These are phyloP conservation scores for Noctilio leporinus DNA, from an alignment of 2,113 vertebrate genomes.

Conservation along the genomic window DNA sequence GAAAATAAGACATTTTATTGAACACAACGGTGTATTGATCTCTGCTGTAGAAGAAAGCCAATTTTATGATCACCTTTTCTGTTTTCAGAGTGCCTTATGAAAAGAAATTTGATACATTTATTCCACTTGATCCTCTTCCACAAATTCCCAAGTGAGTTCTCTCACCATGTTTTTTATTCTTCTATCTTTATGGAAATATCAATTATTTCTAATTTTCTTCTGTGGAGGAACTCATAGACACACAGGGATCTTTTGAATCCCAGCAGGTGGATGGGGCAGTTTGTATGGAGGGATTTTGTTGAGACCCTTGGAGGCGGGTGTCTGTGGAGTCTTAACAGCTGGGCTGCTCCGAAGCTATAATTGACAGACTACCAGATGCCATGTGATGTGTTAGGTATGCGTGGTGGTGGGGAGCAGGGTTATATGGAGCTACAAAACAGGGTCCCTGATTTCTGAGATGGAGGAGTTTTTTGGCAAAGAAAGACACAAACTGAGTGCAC, in stretches of 20 bases:
- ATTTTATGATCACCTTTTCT: neutral
- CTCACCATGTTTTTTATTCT: neutral
- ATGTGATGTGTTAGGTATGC: neutral
- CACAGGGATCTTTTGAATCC: neutral
- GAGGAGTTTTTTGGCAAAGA: neutral
- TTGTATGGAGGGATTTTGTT: neutral
- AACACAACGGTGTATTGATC: neutral
- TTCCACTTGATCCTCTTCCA: conserved; percentile 67
- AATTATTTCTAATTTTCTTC: neutral
- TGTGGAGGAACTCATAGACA: neutral
- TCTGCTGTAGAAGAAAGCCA: neutral
- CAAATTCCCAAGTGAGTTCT: conserved; percentile 58
- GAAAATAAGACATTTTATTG: neutral
- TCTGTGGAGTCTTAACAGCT: neutral
- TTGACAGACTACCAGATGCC: neutral
- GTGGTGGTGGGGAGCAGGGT: neutral
- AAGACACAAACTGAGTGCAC: neutral
- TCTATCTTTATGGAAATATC: neutral
- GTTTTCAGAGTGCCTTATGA: conserved; percentile 62
- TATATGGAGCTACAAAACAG: neutral
- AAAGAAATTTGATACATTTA: conserved; percentile 70
- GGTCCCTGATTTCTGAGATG: neutral
- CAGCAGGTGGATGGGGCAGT: neutral
- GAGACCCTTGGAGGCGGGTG: neutral
- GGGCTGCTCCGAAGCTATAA: neutral